Conservation (phyloP, 37 sponge, comb jelly and placozoan genomes). For the Amphimedon queenslandica region DNA sequence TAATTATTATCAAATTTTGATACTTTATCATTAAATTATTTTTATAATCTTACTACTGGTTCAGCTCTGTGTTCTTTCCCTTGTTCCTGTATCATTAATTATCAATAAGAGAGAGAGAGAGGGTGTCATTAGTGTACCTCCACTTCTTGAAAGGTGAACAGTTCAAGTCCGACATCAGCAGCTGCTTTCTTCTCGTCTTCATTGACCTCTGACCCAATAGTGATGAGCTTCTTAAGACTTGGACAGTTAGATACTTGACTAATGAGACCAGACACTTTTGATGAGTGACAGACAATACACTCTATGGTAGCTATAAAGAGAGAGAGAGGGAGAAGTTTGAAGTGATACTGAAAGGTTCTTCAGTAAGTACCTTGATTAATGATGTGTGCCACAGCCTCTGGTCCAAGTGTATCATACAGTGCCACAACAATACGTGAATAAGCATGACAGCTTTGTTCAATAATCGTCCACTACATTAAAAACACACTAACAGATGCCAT, state of each 20-base stretch:
- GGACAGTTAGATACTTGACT: conserved; percentile 24
- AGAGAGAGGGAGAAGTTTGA: too few relatives aligned
- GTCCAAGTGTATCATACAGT: conserved; percentile 96
- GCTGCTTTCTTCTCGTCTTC: conserved; percentile 35
- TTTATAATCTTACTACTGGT: background rate
- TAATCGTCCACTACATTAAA: conserved; percentile 74
- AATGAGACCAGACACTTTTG: conserved; percentile 42
- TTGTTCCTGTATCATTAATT: conserved; percentile 19
- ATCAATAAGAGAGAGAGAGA: conserved; percentile 1
- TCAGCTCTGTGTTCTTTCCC: conserved; percentile 40
- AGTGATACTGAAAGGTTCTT: background rate
- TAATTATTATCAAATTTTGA: background rate
- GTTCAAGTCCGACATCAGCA: conserved; percentile 10
- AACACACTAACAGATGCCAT: background rate
- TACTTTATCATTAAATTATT: background rate
- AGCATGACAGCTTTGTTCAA: conserved; percentile 73
- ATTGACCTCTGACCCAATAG: conserved; percentile 28
- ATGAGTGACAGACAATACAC: conserved; percentile 52
- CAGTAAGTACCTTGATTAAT: conserved; percentile 64
- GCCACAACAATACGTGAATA: conserved; percentile 86
- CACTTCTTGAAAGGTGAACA: conserved; percentile 57
- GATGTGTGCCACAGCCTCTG: conserved; percentile 86
- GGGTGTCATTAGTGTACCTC: conserved; percentile 17
- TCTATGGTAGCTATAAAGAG: conserved; percentile 42
- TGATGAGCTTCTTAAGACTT: conserved; percentile 59